Evolutionary conservation across 2,888 invertebrate genomes (phyloP), one percentile per base, ranked within the genome.

Genomic region (Piscicola geometra): DNA sequence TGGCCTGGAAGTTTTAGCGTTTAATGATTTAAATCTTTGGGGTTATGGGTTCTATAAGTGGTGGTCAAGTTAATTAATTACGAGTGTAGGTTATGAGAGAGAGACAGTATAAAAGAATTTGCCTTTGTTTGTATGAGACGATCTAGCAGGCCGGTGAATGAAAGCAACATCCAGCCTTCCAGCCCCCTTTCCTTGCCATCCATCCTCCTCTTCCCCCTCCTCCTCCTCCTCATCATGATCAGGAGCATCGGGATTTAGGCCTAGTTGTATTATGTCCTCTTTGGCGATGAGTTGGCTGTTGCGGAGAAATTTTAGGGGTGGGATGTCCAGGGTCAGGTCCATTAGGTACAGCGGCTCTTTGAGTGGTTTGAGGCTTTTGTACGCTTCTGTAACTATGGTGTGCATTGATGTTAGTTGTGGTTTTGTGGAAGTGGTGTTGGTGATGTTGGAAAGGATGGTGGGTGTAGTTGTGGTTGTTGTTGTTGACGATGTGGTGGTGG

Each of bases 101-200:
- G n/a, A n/a, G n/a, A n/a, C n/a, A n/a, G n/a, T n/a, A n/a, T n/a
- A n/a, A n/a, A n/a, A n/a, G n/a, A n/a, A n/a, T n/a, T n/a, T n/a
- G n/a, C n/a, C n/a, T n/a, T n/a, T n/a, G n/a, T n/a, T n/a, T n/a
- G n/a, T n/a, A n/a, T n/a, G n/a, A n/a, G n/a, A n/a, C n/a, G n/a
- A n/a, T n/a, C n/a, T n/a, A n/a, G n/a, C n/a, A n/a, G n/a, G n/a
- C n/a, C n/a, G n/a, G n/a, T n/a, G n/a, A n/a, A n/a, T n/a, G n/a
- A n/a, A n/a, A n/a, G n/a, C 76, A 30, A 30, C 52, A 47, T 12
- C 35, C 2, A 21, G 28, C 50, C 28, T 2, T 70, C 52, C 64
- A 76, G 33, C 79, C 79, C 35, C 82, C 83, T 86, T 76, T 76
- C 69, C 78, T 77, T 60, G 77, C 76, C 70, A 68, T 78, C 32